These are phyloP conservation scores for Eulacestoma nigropectus DNA, from an alignment of 2,113 vertebrate species.

Conservation along the genomic window DNA sequence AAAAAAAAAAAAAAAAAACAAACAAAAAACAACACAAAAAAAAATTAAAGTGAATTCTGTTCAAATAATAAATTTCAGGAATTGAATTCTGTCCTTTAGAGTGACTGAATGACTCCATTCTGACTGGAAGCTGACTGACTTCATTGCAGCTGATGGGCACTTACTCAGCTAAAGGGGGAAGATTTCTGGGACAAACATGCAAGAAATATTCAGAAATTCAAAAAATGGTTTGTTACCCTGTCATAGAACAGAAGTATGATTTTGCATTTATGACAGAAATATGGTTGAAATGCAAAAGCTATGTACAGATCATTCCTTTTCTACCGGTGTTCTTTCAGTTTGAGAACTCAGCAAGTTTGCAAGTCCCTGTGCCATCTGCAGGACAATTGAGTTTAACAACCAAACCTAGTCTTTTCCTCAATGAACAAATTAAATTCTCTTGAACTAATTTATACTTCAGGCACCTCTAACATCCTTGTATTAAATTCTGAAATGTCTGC, in stretches of 20 bases:
- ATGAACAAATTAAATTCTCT: neutral
- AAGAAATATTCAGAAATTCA: neutral
- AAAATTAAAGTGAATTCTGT: neutral
- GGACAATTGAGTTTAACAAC: neutral
- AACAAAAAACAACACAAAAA: no score
- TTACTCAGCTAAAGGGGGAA: neutral
- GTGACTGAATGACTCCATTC: neutral
- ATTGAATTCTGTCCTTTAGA: neutral
- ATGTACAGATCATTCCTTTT: neutral
- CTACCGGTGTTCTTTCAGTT: neutral
- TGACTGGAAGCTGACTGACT: neutral
- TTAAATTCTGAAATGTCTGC: neutral
- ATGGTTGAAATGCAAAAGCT: neutral
- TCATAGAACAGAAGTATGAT: neutral
- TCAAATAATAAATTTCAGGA: neutral
- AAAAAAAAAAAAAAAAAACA: no score
- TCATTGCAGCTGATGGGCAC: neutral
- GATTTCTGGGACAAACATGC: neutral
- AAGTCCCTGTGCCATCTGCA: neutral
- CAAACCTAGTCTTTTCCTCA: neutral
- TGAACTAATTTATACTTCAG: neutral
- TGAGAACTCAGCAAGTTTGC: neutral
- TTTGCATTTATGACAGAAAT: neutral
- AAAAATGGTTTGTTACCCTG: neutral
- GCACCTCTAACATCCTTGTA: neutral